Conservation (phyloP, 2,113 vertebrate species). For the Barbus barbus region DNA sequence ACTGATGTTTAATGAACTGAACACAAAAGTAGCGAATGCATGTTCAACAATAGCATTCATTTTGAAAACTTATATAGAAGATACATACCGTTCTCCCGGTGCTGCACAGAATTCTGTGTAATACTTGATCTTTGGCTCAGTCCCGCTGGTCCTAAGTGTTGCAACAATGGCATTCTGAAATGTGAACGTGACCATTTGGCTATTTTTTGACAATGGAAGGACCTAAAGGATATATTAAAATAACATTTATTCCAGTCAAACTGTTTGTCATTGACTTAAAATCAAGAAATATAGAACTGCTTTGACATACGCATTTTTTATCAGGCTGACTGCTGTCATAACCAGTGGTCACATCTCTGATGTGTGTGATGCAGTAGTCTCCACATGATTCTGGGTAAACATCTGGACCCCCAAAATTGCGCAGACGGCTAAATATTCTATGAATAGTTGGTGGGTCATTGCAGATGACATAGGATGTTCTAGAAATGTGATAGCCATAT, state of each 20-base stretch:
- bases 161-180: slow-evolving; percentile 90
- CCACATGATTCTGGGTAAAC: slow-evolving; percentile 84
- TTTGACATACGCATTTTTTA: slow-evolving; percentile 77
- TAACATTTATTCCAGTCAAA: background rate
- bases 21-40: background rate
- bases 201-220: slow-evolving; percentile 85
- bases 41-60: background rate
- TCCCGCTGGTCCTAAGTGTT: slow-evolving; percentile 91
- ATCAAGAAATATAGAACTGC: background rate
- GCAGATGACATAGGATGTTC: slow-evolving; percentile 92
- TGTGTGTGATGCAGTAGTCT: slow-evolving; percentile 72
- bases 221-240: slow-evolving; percentile 70
- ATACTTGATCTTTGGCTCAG: slow-evolving; percentile 96
- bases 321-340: slow-evolving; percentile 88
- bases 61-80: background rate
- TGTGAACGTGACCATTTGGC: slow-evolving; percentile 94
- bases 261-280: background rate
- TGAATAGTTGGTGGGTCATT: slow-evolving; percentile 85
- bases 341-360: slow-evolving; percentile 89
- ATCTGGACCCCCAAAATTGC: slow-evolving; percentile 78
- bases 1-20: background rate
- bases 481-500: slow-evolving; percentile 89
- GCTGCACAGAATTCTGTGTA: slow-evolving; percentile 88
- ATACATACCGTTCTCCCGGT: slow-evolving; percentile 81
- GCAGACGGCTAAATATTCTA: slow-evolving; percentile 84